Evolutionary conservation across 2,888 invertebrate species (phyloP), one percentile per base, ranked within the genome.

Genomic region (Tachina grossa): DNA sequence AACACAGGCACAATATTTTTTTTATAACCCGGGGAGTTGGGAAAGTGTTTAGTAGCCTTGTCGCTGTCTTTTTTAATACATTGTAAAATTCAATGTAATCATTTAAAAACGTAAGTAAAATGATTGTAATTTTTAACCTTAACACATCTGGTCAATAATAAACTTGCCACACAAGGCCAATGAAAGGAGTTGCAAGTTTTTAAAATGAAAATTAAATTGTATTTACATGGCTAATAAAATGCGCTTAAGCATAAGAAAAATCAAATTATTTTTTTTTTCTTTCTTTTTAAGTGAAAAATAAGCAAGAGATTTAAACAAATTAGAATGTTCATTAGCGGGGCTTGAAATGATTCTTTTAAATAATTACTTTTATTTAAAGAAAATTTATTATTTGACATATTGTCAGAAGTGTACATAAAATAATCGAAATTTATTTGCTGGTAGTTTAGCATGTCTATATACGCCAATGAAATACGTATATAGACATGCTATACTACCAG

Each of bases 121-220:
- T 76, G 71, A 85, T 80, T 72, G 83, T 80, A 79, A 80, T 83
- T 76, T 85, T 83, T 85, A 85, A 85, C 85, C 83, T 80, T 72
- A 72, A 68, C 85, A 83, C 83, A 79, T 76, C 59, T 68, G 82
- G 49, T 55, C 72, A 66, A 74, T 55, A 72, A 82, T 82, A 83
- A 83, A 85, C 83, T 78, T 72, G 19, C 47, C 16, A 61, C 16
- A 61, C 39, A 19, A 61, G 59, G 43, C 16, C 57, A 49, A n/a
- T 16, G 22, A 39, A 19, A 71, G 49, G 69, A 75, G 75, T 81
- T 68, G 61, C 61, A 75, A 69, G 14, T 47, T 69, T 81, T 68
- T 22, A 71, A 63, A 71, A 78, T 63, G 41, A 80, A 85, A 84
- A 81, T 82, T 84, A 81, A 84, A 82, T 78, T 81, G 81, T 76